Conservation (phyloP, 2,888 invertebrate species). For the Drosophila macrospina region DNA sequence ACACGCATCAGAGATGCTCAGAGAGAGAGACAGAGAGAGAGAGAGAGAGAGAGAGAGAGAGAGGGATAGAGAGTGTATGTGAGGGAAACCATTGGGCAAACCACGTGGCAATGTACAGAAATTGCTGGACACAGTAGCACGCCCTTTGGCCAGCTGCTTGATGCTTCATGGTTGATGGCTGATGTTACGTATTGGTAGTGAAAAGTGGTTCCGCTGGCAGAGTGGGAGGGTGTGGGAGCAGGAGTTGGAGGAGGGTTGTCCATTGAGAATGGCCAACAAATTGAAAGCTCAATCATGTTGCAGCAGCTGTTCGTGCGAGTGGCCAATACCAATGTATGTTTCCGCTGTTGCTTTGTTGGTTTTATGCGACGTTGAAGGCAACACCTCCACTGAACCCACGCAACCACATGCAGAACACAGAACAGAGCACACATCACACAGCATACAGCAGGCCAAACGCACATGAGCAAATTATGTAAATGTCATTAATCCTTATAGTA, state of each 20-base stretch:
- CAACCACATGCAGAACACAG: slow-evolving; percentile 22
- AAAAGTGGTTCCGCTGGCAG: not conserved
- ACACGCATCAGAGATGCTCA: slow-evolving; percentile 13
- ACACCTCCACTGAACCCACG: slow-evolving; percentile 15
- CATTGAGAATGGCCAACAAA: slow-evolving; percentile 63
- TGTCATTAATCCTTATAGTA: slow-evolving; percentile 81
- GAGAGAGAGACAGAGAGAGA: not conserved
- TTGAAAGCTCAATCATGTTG: slow-evolving; percentile 82
- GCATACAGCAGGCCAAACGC: slow-evolving; percentile 31
- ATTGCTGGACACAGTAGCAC: slow-evolving; percentile 29
- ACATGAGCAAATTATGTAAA: slow-evolving; percentile 80
- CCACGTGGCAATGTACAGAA: slow-evolving; percentile 62
- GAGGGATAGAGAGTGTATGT: too few relatives aligned
- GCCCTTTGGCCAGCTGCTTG: not conserved
- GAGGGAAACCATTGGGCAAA: too few relatives aligned
- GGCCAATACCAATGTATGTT: slow-evolving; percentile 61
- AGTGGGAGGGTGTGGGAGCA: not conserved
- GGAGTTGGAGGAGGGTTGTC: not conserved
- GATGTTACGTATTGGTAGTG: slow-evolving; percentile 16
- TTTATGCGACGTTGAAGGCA: slow-evolving; percentile 49
- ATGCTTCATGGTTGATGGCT: slow-evolving; percentile 9
- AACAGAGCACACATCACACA: slow-evolving; percentile 5
- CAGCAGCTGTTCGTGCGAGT: slow-evolving; percentile 78
- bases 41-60: not conserved
- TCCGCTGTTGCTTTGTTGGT: slow-evolving; percentile 55